Base-by-base conservation (phyloP, 2,888 invertebrate genomes). In the Tortricodes alternella region DNA sequence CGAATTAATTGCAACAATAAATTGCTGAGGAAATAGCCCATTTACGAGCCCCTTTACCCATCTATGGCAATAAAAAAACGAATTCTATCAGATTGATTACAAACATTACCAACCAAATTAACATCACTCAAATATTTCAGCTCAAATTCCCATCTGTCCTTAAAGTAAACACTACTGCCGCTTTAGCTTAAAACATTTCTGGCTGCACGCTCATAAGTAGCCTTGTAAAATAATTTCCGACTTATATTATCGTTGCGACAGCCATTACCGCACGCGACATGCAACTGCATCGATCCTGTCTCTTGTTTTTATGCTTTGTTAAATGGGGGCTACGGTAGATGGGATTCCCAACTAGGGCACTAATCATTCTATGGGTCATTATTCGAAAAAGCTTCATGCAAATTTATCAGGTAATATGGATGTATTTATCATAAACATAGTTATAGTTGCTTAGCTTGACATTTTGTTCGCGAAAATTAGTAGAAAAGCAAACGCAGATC, bases 241-340 rank as follows among this genome's bases (percentile, higher is more conserved):
- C 53, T 39, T 46, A 34, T 46, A 41, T 46, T 46, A 46, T 53
- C 13, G 46, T 37, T 53, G 39, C 38, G 51, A 35, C 51, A 21
- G 34, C 46, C 34, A 34, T 46, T 46, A 34, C 13, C 5, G 23
- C 81, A 80, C 76, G 78, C 78, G 68, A 81, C 69, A 60, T 67
- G 70, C 72, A 73, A 65, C 57, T 62, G 62, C 69, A 76, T 70
- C 62, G 71, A 76, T 74, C 67, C 16, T 32, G 15, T 16, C 16
- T 43, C 16, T 43, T 16, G 18, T 18, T 43, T 9, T 18, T 44
- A 23, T 15, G 9, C 9, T 9, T 0, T 7, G 8, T 24, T 4
- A 15, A 7, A 24, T 11, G 9, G 9, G 3, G 9, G 27, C n/a
- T 4, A 29, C n/a, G 5, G 5, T 29, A 8, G 3, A 5, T 21